Evolutionary conservation across 2,888 invertebrate species (phyloP), one percentile per base, ranked within the genome.

Genomic region (Itoplectis maculator): DNA sequence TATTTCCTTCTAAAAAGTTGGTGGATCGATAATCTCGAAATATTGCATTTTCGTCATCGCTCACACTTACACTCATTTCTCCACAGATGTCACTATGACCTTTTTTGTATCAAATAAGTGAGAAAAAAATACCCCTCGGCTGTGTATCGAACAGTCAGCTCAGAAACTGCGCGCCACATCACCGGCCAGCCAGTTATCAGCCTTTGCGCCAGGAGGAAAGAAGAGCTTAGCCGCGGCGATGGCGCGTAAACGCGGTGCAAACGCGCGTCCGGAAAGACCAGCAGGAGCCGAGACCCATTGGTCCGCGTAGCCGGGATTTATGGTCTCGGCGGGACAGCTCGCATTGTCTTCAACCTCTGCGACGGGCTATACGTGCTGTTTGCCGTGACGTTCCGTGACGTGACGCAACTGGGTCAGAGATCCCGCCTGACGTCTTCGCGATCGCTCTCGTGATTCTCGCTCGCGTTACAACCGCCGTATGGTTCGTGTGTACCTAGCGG

Each of bases 371-470:
- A 80, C 78, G 86, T 86, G 87, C 86, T 82, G 79, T 78, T 86
- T 86, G 72, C 86, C 80, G 81, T 88, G 87, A 87, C 86, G 83
- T 69, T 81, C 85, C 87, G 86, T 88, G 89, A 89, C 88, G 86
- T 89, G 89, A 90, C 89, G 88, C 85, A 91, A 92, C 88, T 88
- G 82, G 89, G 90, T 90, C 89, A 90, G 85, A 87, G 87, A 54
- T 51, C 84, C 76, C 86, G 81, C 84, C 82, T 74, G 78, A 80
- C 83, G 84, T 84, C 86, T 87, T 85, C 29, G 72, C 70, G 69
- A 74, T 70, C 68, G 54, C 70, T 82, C 49, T 82, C 49, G 59
- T 56, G 49, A 42, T 76, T 72, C 45, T 23, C 18, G 49, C 40
- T 61, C 77, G 59, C 54, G 69, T 23, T 68, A 63, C 72, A 18